A percentile compares a stretch with the other conserved stretches of the same genome.
These are phyloP conservation scores for Lycaon pictus DNA, from an alignment of 2,113 vertebrate genomes.

Conservation along the genomic window DNA sequence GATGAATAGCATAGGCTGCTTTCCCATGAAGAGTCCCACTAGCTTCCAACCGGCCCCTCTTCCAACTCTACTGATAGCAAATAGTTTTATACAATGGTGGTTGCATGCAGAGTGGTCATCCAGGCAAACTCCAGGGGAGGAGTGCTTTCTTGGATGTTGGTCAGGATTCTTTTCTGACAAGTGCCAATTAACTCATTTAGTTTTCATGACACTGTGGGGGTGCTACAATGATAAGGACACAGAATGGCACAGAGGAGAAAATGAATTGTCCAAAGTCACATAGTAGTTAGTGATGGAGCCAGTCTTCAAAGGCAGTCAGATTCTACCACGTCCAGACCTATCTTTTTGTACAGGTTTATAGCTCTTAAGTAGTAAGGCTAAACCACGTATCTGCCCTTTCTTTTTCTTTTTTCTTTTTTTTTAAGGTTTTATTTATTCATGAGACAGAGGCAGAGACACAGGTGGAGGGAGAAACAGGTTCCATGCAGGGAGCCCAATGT, in stretches of 20 bases:
- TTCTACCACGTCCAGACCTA: not conserved
- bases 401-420: too few relatives aligned
- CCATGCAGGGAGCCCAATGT: too few relatives aligned
- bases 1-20: not conserved
- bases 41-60: not conserved
- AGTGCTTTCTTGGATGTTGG: not conserved
- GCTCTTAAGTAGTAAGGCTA: not conserved
- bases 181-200: not conserved
- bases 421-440: too few relatives aligned
- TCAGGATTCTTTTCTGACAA: not conserved
- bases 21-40: not conserved
- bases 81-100: not conserved
- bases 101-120: not conserved
- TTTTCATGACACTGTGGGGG: not conserved
- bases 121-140: not conserved
- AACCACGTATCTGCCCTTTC: not conserved
- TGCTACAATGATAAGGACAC: not conserved
- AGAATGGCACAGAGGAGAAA: not conserved
- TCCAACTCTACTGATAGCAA: not conserved
- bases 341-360: not conserved
- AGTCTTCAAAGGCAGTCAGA: not conserved
- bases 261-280: not conserved
- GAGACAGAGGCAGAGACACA: too few relatives aligned
- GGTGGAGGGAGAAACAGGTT: too few relatives aligned
- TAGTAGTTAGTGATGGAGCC: not conserved